Percentiles rank a stretch among this genome's conserved stretches.
phyloP scores from a whole-genome alignment of 2,113 vertebrate genomes.

The Microcebus murinus region DNA sequence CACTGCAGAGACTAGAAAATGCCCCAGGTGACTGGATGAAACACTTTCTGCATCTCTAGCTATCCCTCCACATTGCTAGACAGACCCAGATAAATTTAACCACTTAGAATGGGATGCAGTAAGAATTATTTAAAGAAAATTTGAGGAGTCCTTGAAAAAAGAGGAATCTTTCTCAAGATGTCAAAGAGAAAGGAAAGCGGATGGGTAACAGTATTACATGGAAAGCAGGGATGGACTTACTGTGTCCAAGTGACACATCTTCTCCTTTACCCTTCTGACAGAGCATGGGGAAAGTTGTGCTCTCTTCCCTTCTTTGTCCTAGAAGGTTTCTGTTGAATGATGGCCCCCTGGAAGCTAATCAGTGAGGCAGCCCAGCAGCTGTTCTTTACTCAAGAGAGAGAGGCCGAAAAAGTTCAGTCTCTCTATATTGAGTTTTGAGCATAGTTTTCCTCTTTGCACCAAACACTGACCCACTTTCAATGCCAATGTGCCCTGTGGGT shows the following conservation, averaged over 20 bases:
- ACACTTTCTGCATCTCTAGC: background rate
- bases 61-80: background rate
- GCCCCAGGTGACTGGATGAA: background rate
- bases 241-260: too few relatives aligned
- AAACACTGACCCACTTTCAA: background rate
- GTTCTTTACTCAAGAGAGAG: background rate
- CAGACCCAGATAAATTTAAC: background rate
- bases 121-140: background rate
- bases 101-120: background rate
- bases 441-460: background rate
- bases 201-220: background rate
- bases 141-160: background rate
- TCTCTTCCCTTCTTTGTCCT: background rate
- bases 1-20: constrained; percentile 10
- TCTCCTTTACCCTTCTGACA: background rate
- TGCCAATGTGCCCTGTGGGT: background rate
- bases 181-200: background rate
- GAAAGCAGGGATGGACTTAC: background rate
- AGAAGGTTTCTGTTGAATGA: background rate
- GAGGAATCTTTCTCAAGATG: background rate
- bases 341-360: background rate
- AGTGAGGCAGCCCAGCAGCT: background rate
- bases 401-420: background rate
- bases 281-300: background rate
- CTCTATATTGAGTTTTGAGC: background rate